Percentiles rank a stretch among this genome's conserved stretches.
Evolutionary conservation across 1,140 invertebrate species (phyloP).

Genomic region (Protaetia brevitarsis): DNA sequence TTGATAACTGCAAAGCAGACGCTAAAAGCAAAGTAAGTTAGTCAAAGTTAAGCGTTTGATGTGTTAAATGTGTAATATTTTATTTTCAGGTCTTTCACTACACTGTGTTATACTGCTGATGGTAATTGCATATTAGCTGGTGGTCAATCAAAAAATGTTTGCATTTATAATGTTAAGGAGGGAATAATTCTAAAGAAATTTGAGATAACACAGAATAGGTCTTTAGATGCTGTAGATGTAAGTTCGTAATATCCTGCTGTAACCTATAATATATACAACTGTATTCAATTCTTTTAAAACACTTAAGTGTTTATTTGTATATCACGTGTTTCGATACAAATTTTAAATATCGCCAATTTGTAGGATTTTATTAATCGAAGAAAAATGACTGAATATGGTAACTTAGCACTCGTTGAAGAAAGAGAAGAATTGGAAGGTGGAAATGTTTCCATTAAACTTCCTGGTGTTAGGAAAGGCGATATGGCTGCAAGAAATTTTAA

Average conservation of each 20-base stretch:
- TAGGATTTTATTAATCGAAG: constrained; percentile 88
- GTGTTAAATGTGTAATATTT: constrained; percentile 25
- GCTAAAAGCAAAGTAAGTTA: constrained; percentile 75
- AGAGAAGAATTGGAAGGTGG: constrained; percentile 71
- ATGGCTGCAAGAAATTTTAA: constrained; percentile 79
- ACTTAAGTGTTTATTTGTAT: constrained; percentile 24
- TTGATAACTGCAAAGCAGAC: constrained; percentile 83
- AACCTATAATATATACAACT: neutral
- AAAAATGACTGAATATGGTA: constrained; percentile 91
- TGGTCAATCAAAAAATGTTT: constrained; percentile 90
- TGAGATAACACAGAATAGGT: constrained; percentile 90
- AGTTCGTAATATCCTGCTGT: constrained; percentile 46
- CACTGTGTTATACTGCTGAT: constrained; percentile 89
- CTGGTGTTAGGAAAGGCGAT: constrained; percentile 85
- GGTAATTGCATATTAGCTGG: constrained; percentile 84
- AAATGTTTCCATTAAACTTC: constrained; percentile 70
- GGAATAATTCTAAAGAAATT: constrained; percentile 85
- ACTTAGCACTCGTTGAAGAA: constrained; percentile 79
- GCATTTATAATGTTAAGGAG: constrained; percentile 84
- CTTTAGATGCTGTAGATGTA: constrained; percentile 91
- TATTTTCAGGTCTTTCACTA: constrained; percentile 78
- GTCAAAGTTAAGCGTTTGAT: neutral
- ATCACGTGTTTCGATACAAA: constrained; percentile 49
- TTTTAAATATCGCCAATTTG: constrained; percentile 25
- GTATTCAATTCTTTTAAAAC: neutral